Evolutionary conservation across 2,113 vertebrate genomes (phyloP), one percentile per base, ranked within the genome.

Genomic region (Illadopsis cleaveri): DNA sequence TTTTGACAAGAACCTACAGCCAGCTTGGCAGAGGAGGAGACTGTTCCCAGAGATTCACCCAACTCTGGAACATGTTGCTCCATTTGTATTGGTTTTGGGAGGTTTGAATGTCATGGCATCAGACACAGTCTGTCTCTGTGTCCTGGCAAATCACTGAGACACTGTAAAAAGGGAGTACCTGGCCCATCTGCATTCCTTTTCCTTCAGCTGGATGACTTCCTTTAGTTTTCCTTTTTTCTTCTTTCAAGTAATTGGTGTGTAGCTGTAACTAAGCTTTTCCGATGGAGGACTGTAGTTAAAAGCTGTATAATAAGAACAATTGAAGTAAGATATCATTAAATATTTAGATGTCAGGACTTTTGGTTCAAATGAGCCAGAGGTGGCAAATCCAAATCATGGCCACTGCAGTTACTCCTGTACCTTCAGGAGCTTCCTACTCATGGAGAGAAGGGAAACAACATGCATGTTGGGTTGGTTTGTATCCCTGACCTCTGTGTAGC

Each of bases 51-150:
- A 81, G 58, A 54, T 42, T 53, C 16, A 0, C 18, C 28, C 45
- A 19, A 1, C 27, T 71, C 38, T 53, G 22, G 22, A 38, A 15
- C 20, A 22, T 10, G 0, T 25, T 42, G 51, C 72, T 90, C 13
- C 10, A 0, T 83, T 60, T 35, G 0, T 31, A 1, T 21, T 48
- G 42, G 10, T n/a, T 70, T 53, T 10, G 28, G 20, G 54, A 75
- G 18, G 5, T 21, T 30, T 54, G 17, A 72, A 24, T 56, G 64
- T 27, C 11, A 6, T 15, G 31, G 21, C 30, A 42, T 44, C 28
- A 56, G 51, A 20, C 30, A 17, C 18, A 50, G 16, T 25, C 17
- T 66, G 3, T 31, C 21, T 50, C 24, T 53, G 20, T 66, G 30
- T 81, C n/a, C 64, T 20, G 42, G 28, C 6, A 77, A 38, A 38